Conservation (phyloP, 2,797 vertebrate species). For the Pseudopleuronectes americanus region DNA sequence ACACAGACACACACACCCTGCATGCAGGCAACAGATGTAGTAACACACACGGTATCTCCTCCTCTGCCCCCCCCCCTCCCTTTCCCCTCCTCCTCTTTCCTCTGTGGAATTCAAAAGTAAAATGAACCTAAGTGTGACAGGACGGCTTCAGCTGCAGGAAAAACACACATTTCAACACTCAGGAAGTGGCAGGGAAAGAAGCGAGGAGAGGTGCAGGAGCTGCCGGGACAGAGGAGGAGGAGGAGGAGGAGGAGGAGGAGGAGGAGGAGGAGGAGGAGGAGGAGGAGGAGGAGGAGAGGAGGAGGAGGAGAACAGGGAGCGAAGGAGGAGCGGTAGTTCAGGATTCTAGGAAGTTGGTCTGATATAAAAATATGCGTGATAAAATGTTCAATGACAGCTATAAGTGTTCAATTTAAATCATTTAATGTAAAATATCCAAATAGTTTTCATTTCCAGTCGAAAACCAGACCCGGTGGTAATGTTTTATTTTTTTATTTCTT, state of each 20-base stretch:
- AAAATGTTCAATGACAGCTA: constrained; percentile 28
- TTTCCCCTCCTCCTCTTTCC: constrained; percentile 32
- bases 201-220: constrained; percentile 28
- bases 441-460: constrained; percentile 34
- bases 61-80: constrained; percentile 4
- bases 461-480: constrained; percentile 10
- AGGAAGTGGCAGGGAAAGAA: constrained; percentile 39
- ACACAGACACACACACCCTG: constrained; percentile 21
- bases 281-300: constrained; percentile 40
- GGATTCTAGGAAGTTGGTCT: constrained; percentile 32
- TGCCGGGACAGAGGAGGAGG: constrained; percentile 35
- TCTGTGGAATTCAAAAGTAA: constrained; percentile 69
- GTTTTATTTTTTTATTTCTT: constrained; percentile 11
- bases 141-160: constrained; percentile 65
- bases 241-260: constrained; percentile 37
- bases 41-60: constrained; percentile 44
- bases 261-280: constrained; percentile 38
- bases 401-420: constrained; percentile 5
- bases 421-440: constrained; percentile 34
- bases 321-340: constrained; percentile 41
- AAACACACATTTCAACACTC: constrained; percentile 71
- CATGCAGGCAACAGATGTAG: constrained; percentile 34
- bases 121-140: constrained; percentile 74
- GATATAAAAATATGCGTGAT: constrained; percentile 13
- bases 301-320: constrained; percentile 49